Evolutionary conservation across 2,888 invertebrate species (phyloP), one percentile per base, ranked within the genome.

Genomic region (Amorpha juglandis): DNA sequence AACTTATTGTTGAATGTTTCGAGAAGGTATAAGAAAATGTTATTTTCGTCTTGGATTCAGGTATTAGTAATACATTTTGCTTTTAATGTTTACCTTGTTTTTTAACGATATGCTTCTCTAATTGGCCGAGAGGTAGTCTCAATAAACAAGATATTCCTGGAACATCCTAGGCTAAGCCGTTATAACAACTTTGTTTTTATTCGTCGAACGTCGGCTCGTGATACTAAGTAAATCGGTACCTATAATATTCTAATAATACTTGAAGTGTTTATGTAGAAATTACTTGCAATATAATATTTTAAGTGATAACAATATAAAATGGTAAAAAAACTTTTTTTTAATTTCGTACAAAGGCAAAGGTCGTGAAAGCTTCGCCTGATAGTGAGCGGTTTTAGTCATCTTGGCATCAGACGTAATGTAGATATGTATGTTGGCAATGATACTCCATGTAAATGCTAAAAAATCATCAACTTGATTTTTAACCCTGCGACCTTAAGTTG

Each of bases 71-170:
- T 50, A 50, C 19, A 1, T 42, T 58, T 27, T 12, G 0, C 42
- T 11, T 42, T 58, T n/a, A 9, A 16, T 16, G 0, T 38, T n/a
- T 0, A n/a, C 16, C n/a, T 55, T 55, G 16, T 55, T 55, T 53
- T 33, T 53, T 8, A 55, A 35, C 35, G 4, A 55, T 55, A 55
- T 38, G 12, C 42, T 42, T 42, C 42, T 42, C 42, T 42, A 38
- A 58, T 58, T 16, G 42, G 9, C 16, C 27, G 14, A 50, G 50
- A 14, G 9, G 35, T 42, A 58, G 58, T 21, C 42, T 58, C 19
- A 58, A 58, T 19, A 58, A 58, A 42, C 38, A 42, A 58, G 38
- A 58, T 58, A 58, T 58, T 58, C 58, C 12, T 42, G 4, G 58
- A 58, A 58, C 12, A 1, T 16, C 38, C 33, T 35, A 16, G 16